Conservation (phyloP, 2,797 vertebrate species). For the Coccyzus lansbergi region DNA sequence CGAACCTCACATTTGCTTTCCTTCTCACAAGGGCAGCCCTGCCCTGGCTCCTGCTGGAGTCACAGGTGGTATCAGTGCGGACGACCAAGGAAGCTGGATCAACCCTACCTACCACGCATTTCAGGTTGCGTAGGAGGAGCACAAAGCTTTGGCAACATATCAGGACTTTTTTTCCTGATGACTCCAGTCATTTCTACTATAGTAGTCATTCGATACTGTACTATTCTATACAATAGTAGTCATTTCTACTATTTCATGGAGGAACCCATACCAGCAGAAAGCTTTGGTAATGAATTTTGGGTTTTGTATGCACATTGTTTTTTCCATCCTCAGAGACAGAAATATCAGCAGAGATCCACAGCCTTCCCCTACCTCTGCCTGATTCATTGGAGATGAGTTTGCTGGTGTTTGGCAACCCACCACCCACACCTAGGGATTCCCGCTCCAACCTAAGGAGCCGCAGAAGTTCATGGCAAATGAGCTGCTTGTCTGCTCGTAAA, state of each 20-base stretch:
- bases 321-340: neutral
- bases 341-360: neutral
- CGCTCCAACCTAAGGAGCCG: neutral
- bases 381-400: neutral
- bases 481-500: neutral
- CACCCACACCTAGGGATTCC: rapidly evolving
- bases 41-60: neutral
- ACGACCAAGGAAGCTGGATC: neutral
- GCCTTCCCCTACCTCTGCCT: neutral
- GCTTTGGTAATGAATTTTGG: neutral
- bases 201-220: too few relatives aligned
- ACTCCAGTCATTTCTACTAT: too few relatives aligned
- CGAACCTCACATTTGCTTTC: rapidly evolving
- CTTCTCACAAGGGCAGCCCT: neutral
- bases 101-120: rapidly evolving
- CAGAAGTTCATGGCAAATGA: neutral
- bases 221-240: too few relatives aligned
- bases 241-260: neutral
- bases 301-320: neutral
- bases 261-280: neutral
- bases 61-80: neutral
- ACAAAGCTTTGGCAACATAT: neutral
- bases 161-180: neutral
- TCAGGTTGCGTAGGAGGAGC: neutral
- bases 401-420: neutral